Evolutionary conservation across 64 coral and sea anemone species (phyloP).

Genomic region (Catalaphyllia jardinei): DNA sequence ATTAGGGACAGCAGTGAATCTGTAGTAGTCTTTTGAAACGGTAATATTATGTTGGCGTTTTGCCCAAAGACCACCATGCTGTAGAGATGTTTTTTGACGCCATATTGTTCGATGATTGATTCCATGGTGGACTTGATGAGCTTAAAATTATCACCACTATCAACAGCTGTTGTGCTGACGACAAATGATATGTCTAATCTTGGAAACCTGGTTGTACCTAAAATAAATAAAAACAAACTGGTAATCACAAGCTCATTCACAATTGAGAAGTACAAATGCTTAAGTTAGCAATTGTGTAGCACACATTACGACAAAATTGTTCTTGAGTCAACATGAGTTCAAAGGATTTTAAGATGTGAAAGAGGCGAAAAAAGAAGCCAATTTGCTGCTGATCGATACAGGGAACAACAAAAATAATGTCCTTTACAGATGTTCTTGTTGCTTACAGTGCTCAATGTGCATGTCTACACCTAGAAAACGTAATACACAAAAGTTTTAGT

Average conservation of each 20-base stretch:
- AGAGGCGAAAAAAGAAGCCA: too few relatives aligned
- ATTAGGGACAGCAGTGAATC: background rate
- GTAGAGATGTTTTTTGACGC: constrained; percentile 72
- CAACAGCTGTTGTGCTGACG: constrained; percentile 53
- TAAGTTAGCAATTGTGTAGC: too few relatives aligned
- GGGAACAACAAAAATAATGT: too few relatives aligned
- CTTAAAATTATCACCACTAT: constrained; percentile 47
- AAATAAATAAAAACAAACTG: background rate
- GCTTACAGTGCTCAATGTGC: too few relatives aligned
- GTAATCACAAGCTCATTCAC: background rate
- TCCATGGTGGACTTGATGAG: constrained; percentile 64
- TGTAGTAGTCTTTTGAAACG: background rate
- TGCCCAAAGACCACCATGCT: constrained; percentile 42
- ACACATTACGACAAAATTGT: too few relatives aligned
- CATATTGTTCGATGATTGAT: constrained; percentile 69
- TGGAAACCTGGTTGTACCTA: constrained; percentile 50
- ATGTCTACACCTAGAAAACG: too few relatives aligned
- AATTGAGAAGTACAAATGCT: too few relatives aligned
- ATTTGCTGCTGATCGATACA: too few relatives aligned
- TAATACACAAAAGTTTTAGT: too few relatives aligned
- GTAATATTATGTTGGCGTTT: background rate
- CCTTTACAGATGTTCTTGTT: too few relatives aligned
- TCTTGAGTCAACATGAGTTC: too few relatives aligned
- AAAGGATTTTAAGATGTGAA: too few relatives aligned
- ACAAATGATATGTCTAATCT: constrained; percentile 78